Conservation (phyloP, 2,888 invertebrate genomes). For the Ophraella communa region DNA sequence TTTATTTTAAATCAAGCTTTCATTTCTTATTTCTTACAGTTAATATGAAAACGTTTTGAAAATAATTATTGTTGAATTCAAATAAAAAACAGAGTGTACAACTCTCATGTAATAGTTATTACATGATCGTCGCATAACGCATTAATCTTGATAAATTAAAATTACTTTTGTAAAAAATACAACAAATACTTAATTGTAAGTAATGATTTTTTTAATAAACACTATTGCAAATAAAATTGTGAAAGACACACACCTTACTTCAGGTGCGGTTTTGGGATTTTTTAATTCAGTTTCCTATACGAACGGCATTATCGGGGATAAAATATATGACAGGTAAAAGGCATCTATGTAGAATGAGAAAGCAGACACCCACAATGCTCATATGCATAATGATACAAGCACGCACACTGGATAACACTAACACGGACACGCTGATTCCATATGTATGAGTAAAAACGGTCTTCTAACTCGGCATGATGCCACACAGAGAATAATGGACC, state of each 20-base stretch:
- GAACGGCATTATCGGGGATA: not conserved
- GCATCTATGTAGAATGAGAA: conserved; percentile 18
- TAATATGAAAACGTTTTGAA: no score
- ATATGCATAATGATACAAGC: conserved; percentile 47
- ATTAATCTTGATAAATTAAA: no score
- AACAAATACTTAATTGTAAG: no score
- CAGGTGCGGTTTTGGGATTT: not conserved
- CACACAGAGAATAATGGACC: conserved; percentile 43
- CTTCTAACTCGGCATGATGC: conserved; percentile 40
- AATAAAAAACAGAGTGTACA: no score
- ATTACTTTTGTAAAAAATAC: no score
- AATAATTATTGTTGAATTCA: no score
- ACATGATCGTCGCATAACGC: no score
- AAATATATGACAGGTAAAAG: conserved; percentile 1
- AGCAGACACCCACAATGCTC: conserved; percentile 42
- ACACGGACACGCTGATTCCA: conserved; percentile 36
- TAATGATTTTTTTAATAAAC: not conserved
- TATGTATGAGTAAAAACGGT: conserved; percentile 40
- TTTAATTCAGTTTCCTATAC: not conserved
- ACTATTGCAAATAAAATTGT: not conserved
- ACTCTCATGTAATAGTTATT: no score
- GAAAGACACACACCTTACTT: not conserved
- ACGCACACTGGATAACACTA: conserved; percentile 28
- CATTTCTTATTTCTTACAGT: no score
- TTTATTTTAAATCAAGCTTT: no score